Percentiles rank a stretch among this genome's conserved stretches.
phyloP scores from a whole-genome alignment of 2,888 invertebrate species.

The Labia minor region DNA sequence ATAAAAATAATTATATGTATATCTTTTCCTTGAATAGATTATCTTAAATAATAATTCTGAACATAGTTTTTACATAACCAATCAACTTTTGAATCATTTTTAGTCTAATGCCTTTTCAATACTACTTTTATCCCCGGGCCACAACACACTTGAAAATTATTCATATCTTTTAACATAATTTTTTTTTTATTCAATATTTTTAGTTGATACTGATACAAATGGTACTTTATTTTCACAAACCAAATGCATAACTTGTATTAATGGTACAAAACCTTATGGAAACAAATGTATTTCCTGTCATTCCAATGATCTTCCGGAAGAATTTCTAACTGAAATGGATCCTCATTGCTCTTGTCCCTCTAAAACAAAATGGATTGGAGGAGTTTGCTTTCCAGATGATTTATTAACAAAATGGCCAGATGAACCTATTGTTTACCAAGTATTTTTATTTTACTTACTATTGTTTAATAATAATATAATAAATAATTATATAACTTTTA shows the following conservation, averaged over 20 bases:
- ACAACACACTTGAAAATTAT: no score
- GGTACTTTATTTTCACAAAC: background rate
- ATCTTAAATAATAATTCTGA: no score
- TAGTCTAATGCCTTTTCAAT: no score
- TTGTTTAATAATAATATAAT: slow-evolving; percentile 20
- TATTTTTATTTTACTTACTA: background rate
- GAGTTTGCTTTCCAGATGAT: background rate
- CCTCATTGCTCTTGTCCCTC: background rate
- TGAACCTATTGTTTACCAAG: slow-evolving; percentile 13
- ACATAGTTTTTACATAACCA: no score
- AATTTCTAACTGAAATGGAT: background rate
- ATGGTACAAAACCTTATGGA: background rate
- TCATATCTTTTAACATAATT: no score
- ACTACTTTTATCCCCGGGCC: no score
- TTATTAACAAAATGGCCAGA: background rate
- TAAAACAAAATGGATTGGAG: background rate
- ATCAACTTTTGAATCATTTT: no score
- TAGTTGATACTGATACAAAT: background rate
- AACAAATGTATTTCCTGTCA: background rate
- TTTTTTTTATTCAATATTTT: background rate
- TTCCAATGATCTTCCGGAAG: background rate
- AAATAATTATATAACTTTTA: background rate
- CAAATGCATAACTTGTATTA: background rate
- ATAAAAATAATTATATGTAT: no score
- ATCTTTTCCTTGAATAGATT: no score